Evolutionary conservation across 2,113 vertebrate species (phyloP).

Genomic region (Euleptes europaea): DNA sequence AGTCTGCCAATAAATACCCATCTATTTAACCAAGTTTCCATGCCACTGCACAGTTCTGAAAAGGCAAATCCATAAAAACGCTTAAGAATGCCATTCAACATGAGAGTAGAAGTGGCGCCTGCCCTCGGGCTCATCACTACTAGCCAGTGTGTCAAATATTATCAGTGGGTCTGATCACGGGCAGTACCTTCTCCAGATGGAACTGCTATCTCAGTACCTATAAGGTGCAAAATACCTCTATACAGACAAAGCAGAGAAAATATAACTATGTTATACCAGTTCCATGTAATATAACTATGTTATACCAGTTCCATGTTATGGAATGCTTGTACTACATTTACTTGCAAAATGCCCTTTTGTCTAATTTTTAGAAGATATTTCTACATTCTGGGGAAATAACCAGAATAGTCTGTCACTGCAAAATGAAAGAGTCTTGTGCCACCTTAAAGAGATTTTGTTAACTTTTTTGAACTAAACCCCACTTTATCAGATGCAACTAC

Average conservation of each 20-base stretch:
- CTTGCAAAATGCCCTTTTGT: background rate
- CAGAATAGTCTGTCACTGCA: too few relatives aligned
- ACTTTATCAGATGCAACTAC: too few relatives aligned
- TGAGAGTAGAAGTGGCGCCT: background rate
- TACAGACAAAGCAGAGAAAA: fast-evolving
- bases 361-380: background rate
- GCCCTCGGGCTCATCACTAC: background rate
- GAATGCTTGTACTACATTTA: background rate
- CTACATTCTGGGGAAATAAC: too few relatives aligned
- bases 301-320: background rate
- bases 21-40: background rate
- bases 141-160: background rate
- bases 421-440: too few relatives aligned
- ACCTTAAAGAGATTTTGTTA: too few relatives aligned
- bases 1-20: background rate
- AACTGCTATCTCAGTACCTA: fast-evolving
- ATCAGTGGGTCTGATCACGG: background rate
- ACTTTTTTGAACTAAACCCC: too few relatives aligned
- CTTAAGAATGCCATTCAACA: background rate
- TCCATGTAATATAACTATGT: background rate
- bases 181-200: background rate
- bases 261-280: fast-evolving
- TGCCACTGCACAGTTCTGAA: background rate
- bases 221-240: background rate
- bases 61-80: background rate